Percentiles rank a stretch among this genome's conserved stretches.
Evolutionary conservation across 2,888 invertebrate species (phyloP).

Genomic region (Ariolimax columbianus): DNA sequence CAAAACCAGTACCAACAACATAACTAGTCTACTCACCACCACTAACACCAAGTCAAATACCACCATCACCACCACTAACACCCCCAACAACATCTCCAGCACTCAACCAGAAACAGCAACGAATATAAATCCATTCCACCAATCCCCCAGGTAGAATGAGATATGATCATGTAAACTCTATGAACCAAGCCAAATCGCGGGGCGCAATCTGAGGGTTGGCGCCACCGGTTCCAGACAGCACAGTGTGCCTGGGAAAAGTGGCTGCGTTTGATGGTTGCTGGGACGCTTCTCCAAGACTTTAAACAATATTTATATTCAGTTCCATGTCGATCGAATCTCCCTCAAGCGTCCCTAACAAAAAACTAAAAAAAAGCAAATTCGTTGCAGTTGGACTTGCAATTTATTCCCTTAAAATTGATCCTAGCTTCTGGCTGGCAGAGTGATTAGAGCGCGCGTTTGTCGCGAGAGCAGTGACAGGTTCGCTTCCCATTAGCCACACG

Average conservation of each 20-base stretch:
- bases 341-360: too few species aligned
- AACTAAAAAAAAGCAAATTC: background rate
- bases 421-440: too few species aligned
- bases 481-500: too few species aligned
- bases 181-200: background rate
- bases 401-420: too few species aligned
- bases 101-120: too few species aligned
- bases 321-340: background rate
- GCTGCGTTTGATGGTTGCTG: slow-evolving; percentile 13
- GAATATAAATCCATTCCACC: slow-evolving; percentile 30
- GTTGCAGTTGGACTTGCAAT: background rate
- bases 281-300: background rate
- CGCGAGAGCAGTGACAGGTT: too few species aligned
- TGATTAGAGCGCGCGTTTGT: too few species aligned
- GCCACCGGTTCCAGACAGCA: slow-evolving; percentile 30
- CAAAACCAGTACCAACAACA: too few species aligned
- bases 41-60: too few species aligned
- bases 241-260: background rate
- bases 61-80: too few species aligned
- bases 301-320: slow-evolving; percentile 23
- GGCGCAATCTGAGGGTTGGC: slow-evolving; percentile 17
- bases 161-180: slow-evolving; percentile 15
- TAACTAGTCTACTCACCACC: too few species aligned
- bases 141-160: slow-evolving; percentile 18
- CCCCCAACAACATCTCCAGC: too few species aligned